phyloP scores from a whole-genome alignment of 2,797 vertebrate genomes.

The Lateolabrax maculatus region DNA sequence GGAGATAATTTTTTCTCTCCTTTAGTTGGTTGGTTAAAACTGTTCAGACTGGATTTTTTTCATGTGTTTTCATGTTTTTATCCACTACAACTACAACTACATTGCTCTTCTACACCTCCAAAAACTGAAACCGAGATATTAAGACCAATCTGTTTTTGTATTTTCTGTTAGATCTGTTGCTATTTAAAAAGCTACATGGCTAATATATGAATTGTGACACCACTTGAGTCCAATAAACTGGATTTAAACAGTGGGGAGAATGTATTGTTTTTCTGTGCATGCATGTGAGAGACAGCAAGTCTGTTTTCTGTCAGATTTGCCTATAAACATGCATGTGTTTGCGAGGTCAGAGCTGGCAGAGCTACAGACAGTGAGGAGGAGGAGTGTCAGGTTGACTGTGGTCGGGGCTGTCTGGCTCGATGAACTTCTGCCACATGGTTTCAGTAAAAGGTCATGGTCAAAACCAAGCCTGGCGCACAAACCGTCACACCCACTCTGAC shows the following conservation, averaged over 20 bases:
- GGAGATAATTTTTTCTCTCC: neutral
- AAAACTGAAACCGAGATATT: neutral
- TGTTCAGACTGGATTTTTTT: neutral
- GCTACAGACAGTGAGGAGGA: conserved; percentile 62
- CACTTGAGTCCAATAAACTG: conserved; percentile 10
- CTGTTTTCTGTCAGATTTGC: conserved; percentile 55
- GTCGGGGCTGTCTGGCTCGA: conserved; percentile 62
- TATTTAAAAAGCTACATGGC: neutral
- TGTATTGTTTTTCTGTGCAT: conserved; percentile 17
- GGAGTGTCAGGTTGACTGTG: conserved; percentile 65
- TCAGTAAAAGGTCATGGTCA: conserved; percentile 81
- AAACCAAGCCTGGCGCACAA: conserved; percentile 67
- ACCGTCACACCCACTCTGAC: conserved; percentile 66
- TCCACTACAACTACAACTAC: too few relatives aligned
- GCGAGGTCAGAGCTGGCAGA: conserved; percentile 54
- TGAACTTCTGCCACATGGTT: conserved; percentile 77
- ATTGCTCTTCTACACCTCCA: neutral
- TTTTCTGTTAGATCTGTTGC: conserved; percentile 12
- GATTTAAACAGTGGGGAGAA: conserved; percentile 33
- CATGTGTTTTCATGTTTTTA: neutral
- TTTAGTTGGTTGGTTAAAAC: neutral
- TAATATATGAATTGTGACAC: neutral
- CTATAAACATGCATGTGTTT: conserved; percentile 61
- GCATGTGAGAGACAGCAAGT: conserved; percentile 26
- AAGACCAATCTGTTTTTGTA: neutral